These are phyloP conservation scores for Odobenus rosmarus DNA, from an alignment of 2,113 vertebrate genomes.

Conservation along the genomic window DNA sequence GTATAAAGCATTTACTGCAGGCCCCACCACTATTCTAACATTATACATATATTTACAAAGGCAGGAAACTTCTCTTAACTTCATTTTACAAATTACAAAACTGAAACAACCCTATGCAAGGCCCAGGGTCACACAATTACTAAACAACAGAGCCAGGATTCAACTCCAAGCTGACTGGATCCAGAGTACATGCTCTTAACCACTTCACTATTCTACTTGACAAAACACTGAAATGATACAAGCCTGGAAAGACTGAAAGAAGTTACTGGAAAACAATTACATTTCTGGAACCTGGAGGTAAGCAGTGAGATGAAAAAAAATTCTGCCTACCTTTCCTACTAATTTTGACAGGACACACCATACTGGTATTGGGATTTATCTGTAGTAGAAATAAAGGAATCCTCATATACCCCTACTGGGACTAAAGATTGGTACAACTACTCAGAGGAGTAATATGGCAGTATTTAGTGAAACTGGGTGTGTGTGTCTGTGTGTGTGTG, in stretches of 20 bases:
- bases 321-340: neutral
- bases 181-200: neutral
- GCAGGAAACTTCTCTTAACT: neutral
- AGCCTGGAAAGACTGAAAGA: neutral
- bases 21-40: neutral
- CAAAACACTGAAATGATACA: neutral
- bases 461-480: neutral
- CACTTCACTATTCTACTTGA: neutral
- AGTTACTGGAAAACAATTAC: neutral
- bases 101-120: neutral
- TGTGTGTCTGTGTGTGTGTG: no score
- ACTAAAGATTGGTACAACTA: neutral
- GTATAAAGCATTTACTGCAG: neutral
- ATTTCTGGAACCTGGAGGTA: neutral
- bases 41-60: neutral
- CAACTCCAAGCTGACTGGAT: neutral
- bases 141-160: neutral
- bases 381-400: neutral
- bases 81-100: conserved; percentile 42
- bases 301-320: neutral
- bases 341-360: neutral
- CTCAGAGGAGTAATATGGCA: neutral
- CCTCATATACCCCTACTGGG: neutral
- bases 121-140: neutral
- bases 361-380: neutral